Evolutionary conservation across 2,888 invertebrate genomes (phyloP).

Genomic region (Desoria tigrina): DNA sequence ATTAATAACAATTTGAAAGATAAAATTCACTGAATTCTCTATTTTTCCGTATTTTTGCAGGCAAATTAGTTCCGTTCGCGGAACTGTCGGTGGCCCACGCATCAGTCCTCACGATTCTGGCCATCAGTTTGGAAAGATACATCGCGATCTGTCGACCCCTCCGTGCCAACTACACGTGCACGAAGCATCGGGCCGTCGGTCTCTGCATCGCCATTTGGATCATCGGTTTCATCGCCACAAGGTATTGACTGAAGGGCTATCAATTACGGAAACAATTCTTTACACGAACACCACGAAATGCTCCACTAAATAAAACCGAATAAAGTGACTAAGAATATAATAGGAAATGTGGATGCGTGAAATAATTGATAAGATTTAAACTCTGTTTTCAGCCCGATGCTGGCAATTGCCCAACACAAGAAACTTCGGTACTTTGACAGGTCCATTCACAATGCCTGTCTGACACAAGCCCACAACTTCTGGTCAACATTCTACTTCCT

Average conservation of each 20-base stretch:
- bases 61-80: slow-evolving; percentile 88
- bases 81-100: slow-evolving; percentile 90
- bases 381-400: slow-evolving; percentile 71
- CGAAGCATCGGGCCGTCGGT: slow-evolving; percentile 56
- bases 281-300: neutral
- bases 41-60: slow-evolving; percentile 61
- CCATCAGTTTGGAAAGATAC: slow-evolving; percentile 84
- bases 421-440: slow-evolving; percentile 73
- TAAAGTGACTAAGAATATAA: slow-evolving; percentile 2
- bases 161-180: slow-evolving; percentile 57
- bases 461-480: slow-evolving; percentile 74
- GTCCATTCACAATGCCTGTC: slow-evolving; percentile 72
- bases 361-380: neutral
- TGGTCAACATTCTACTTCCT: slow-evolving; percentile 81
- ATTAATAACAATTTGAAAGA: too few species aligned
- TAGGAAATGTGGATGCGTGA: too few species aligned
- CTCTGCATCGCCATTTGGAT: slow-evolving; percentile 57
- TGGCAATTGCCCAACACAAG: slow-evolving; percentile 76
- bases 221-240: slow-evolving; percentile 55
- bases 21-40: neutral
- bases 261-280: neutral
- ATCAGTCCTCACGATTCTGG: slow-evolving; percentile 86
- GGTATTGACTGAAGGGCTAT: slow-evolving; percentile 39
- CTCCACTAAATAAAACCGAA: neutral
- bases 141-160: slow-evolving; percentile 59